Evolutionary conservation across 2,888 invertebrate species (phyloP), one percentile per base, ranked within the genome.

Genomic region (Trichopria drosophilae): DNA sequence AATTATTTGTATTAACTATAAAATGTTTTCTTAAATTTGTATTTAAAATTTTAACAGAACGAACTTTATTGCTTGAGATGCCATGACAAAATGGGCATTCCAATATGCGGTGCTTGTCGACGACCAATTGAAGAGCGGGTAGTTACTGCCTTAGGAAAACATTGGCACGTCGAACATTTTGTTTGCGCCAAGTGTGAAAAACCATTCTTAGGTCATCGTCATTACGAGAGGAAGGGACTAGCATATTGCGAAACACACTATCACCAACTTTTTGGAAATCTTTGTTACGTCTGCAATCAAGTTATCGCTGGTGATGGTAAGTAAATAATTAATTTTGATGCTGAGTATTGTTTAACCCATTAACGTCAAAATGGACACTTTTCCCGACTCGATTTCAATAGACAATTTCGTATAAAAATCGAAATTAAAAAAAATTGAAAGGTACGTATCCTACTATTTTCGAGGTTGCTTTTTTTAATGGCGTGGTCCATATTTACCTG

Each of bases 111-210:
- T 22, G 99, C 99, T 42, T 99, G 99, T 75, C 88, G 98, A 42
- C 87, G 98, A 20, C 99, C 99, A 1, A 98, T 99, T 61, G 99
- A 99, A 76, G 99, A 99, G 76, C 83, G 99, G 53, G 96, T 99
- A 20, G 97, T 99, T 7, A 98, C 98, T 23, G 99, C 99, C 9
- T 80, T 99, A 20, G 99, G 96, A 20, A 97, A 97, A 78, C 93
- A 96, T 73, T 97, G 96, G 96, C 97, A 98, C 76, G 96, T 97
- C 19, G 96, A 96, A 88, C 99, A 99, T 79, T 99, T 99, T 76
- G 99, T 98, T 2, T 99, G 99, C 77, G 97, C 98, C 60, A 97
- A 97, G 77, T 99, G 99, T 76, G 99, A 99, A 79, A 98, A 99
- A 76, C 99, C 99, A 0, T 99, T 99, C 82, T 86, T 97, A 71